These are phyloP conservation scores for Athetis lepigone DNA, from an alignment of 2,888 invertebrate genomes.

Conservation along the genomic window DNA sequence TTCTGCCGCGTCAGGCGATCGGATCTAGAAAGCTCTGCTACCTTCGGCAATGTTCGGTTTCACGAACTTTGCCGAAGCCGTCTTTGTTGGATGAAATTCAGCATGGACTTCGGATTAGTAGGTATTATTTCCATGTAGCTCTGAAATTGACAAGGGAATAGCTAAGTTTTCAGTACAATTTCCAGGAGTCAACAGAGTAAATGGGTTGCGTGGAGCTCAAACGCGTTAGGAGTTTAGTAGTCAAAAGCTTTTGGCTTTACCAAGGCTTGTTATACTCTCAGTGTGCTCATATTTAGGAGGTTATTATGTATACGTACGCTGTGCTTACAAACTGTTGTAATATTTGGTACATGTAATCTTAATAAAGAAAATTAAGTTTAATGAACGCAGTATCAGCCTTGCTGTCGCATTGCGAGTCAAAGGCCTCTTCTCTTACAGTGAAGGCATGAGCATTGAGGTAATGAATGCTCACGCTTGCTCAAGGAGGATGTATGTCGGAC, in stretches of 20 bases:
- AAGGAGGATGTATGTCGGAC: too few relatives aligned
- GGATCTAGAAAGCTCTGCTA: slow-evolving; percentile 35
- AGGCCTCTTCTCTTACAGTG: too few relatives aligned
- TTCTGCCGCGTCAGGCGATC: slow-evolving; percentile 55
- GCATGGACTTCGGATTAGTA: slow-evolving; percentile 36
- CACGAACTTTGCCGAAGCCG: slow-evolving; percentile 46
- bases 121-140: slow-evolving; percentile 33
- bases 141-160: slow-evolving; percentile 40
- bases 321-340: neutral
- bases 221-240: slow-evolving; percentile 32
- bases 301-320: neutral
- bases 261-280: neutral
- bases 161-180: slow-evolving; percentile 32
- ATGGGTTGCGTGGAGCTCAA: slow-evolving; percentile 32
- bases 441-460: too few relatives aligned
- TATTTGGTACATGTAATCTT: too few relatives aligned
- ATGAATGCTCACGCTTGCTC: too few relatives aligned
- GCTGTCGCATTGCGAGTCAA: too few relatives aligned
- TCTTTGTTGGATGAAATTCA: slow-evolving; percentile 38
- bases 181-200: slow-evolving; percentile 33
- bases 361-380: too few relatives aligned
- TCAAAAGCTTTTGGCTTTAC: slow-evolving; percentile 21
- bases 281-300: slow-evolving; percentile 9
- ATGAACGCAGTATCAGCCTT: too few relatives aligned
- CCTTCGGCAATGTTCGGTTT: slow-evolving; percentile 36